Evolutionary conservation across 1,140 invertebrate genomes (phyloP), one percentile per base, ranked within the genome.

Genomic region (Stegodyphus dumicola): DNA sequence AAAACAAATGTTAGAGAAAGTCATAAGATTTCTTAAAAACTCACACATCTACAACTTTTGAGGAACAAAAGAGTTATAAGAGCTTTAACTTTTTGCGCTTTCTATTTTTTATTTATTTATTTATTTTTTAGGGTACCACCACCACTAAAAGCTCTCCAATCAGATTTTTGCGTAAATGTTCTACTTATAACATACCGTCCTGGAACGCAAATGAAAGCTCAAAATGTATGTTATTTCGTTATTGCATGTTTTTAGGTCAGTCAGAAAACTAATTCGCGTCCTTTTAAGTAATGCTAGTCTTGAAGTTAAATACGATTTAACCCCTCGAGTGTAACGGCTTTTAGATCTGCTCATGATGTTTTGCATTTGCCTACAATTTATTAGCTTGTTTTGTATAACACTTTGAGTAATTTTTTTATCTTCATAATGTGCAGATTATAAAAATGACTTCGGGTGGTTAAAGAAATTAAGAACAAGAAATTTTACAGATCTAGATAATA

Each of bases 61-160:
- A 17, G 64, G 71, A n/a, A 33, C 6, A 13, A 77, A 70, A 75
- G 56, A 71, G 70, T 83, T 65, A 54, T 56, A 9, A 54, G 64
- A 51, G 78, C 53, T 13, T 80, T 80, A 80, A 73, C 69, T 73
- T 80, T 80, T 80, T 80, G 48, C 60, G 69, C 11, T 73, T 69
- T 18, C 53, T 64, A 49, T 66, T 83, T 83, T 80, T 49, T 64
- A 6, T 33, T 33, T 18, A 60, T 67, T 49, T 13, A 54, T 77
- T 33, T 77, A n/a, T n/a, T 56, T 76, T 13, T 51, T 33, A 33
- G 33, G 33, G 33, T 1, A 3, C 33, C 3, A 33, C 33, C 33
- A 33, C 69, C n/a, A 60, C 71, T 83, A 83, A 83, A 83, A 83
- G 80, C 71, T 60, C 71, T 83, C 52, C 71, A 52, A 60, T 53